A percentile compares a stretch with the other conserved stretches of the same genome.
Conservation (phyloP, 2,888 invertebrate species). For the Ichneumoninae sp. region DNA sequence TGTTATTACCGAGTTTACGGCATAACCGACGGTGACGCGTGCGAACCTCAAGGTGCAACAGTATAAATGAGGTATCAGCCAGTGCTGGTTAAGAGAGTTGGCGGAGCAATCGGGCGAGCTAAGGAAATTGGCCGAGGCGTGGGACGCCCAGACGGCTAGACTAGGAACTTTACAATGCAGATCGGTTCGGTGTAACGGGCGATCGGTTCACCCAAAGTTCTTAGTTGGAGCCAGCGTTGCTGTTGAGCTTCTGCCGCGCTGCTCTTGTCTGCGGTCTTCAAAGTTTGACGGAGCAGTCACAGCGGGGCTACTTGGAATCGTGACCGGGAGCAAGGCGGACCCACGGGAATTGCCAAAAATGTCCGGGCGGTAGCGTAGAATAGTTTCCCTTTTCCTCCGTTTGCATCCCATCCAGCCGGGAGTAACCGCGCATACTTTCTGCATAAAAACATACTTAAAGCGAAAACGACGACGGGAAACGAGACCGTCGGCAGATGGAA, state of each 20-base stretch:
- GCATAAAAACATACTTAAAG: neutral
- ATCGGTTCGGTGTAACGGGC: constrained; percentile 59
- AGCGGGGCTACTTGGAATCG: constrained; percentile 40
- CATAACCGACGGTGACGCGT: neutral
- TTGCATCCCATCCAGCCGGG: neutral
- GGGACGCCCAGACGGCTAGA: constrained; percentile 53
- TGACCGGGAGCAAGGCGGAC: constrained; percentile 1
- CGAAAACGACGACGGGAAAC: constrained; percentile 5
- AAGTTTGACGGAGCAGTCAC: constrained; percentile 53
- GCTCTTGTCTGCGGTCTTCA: constrained; percentile 42
- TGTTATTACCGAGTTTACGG: neutral
- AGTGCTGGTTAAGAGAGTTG: constrained; percentile 52
- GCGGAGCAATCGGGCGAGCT: constrained; percentile 50
- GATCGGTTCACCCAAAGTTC: constrained; percentile 63
- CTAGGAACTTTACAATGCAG: constrained; percentile 62
- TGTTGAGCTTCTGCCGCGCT: constrained; percentile 20
- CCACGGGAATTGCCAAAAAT: constrained; percentile 20
- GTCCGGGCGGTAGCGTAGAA: neutral
- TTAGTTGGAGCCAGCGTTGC: constrained; percentile 22
- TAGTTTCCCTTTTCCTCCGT: constrained; percentile 2
- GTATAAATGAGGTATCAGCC: constrained; percentile 47
- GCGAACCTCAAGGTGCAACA: constrained; percentile 11
- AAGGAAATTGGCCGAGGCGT: constrained; percentile 39
- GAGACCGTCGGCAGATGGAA: constrained; percentile 10
- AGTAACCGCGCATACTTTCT: neutral